A percentile compares a stretch with the other conserved stretches of the same genome.
Conservation (phyloP, 2,113 vertebrate species). For the Ifrita kowaldi region DNA sequence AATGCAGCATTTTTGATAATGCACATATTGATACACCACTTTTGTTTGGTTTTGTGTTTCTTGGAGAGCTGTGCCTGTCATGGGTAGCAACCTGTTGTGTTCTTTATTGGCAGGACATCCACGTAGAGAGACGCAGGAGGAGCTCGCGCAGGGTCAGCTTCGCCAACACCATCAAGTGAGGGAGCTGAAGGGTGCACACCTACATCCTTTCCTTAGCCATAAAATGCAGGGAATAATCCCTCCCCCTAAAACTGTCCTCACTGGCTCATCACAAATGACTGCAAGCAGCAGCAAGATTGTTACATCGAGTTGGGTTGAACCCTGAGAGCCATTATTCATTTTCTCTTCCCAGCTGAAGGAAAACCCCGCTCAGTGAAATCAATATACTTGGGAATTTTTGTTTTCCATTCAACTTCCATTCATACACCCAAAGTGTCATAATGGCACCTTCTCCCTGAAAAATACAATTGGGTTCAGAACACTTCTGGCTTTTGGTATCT, state of each 20-base stretch:
- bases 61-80: not conserved
- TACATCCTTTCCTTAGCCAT: not conserved
- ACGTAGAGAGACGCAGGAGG: constrained; percentile 57
- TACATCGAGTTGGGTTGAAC: not conserved
- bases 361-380: not conserved
- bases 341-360: not conserved
- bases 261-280: not conserved
- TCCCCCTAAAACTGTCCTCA: not conserved
- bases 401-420: not conserved
- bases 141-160: constrained; percentile 81
- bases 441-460: not conserved
- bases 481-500: not conserved
- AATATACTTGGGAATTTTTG: not conserved
- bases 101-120: constrained; percentile 58
- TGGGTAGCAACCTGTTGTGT: not conserved
- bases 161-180: constrained; percentile 79
- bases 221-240: not conserved
- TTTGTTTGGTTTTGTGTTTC: not conserved
- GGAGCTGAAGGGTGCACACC: not conserved
- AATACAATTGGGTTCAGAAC: not conserved
- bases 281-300: not conserved
- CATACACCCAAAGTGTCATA: not conserved
- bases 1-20: not conserved
- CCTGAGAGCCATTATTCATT: not conserved
- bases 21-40: accelerated